Percentiles rank a stretch among this genome's conserved stretches.
Evolutionary conservation across 1,140 invertebrate species (phyloP).

Genomic region (Apis florea): DNA sequence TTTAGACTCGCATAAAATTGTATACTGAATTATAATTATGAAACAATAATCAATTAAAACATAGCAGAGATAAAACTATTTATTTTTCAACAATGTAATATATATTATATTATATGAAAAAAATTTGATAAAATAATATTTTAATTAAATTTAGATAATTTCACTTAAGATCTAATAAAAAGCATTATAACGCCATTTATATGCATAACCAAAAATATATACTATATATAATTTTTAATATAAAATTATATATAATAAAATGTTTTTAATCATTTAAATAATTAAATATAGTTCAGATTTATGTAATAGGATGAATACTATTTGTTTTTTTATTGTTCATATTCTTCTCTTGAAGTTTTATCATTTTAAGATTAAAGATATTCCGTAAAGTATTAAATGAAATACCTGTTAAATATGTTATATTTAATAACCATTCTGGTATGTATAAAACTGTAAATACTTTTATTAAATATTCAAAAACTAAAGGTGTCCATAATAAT

Average conservation of each 20-base stretch:
- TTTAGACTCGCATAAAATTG: not conserved
- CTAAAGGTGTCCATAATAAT: slow-evolving; percentile 68
- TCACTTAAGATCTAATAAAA: not conserved
- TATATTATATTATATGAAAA: not conserved
- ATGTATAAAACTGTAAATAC: slow-evolving; percentile 55
- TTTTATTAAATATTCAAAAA: slow-evolving; percentile 58
- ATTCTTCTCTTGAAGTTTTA: slow-evolving; percentile 53
- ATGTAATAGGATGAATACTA: slow-evolving; percentile 56
- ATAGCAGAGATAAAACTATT: not conserved
- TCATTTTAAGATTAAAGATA: slow-evolving; percentile 63
- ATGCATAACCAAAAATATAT: slow-evolving; percentile 2
- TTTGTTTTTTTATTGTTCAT: slow-evolving; percentile 54
- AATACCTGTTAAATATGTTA: slow-evolving; percentile 54
- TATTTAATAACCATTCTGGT: slow-evolving; percentile 60
- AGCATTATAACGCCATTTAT: not conserved
- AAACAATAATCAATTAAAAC: not conserved
- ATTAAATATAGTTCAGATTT: slow-evolving; percentile 7
- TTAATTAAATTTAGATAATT: slow-evolving; percentile 3
- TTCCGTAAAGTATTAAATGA: slow-evolving; percentile 62
- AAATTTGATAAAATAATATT: not conserved
- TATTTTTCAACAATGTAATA: not conserved
- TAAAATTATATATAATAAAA: not conserved
- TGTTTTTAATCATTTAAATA: not conserved
- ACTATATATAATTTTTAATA: not conserved
- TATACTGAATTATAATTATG: not conserved